Evolutionary conservation across 2,113 vertebrate genomes (phyloP).

Genomic region (Lates calcarifer): DNA sequence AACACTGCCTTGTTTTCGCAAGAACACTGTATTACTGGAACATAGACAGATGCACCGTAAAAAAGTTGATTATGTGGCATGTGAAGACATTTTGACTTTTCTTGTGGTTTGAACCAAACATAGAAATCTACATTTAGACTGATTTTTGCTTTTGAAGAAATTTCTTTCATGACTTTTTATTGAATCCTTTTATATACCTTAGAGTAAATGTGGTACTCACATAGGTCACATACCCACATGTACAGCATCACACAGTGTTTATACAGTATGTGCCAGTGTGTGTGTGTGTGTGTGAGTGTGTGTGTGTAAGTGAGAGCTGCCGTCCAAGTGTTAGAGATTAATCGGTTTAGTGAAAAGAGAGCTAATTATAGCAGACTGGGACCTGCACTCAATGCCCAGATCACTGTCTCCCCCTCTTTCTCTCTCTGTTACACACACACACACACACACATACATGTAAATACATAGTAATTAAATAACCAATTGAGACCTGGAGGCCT

Average conservation of each 20-base stretch:
- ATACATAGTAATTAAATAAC: constrained; percentile 23
- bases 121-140: not conserved
- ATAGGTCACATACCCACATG: not conserved
- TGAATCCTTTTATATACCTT: not conserved
- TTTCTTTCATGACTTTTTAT: not conserved
- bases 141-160: not conserved
- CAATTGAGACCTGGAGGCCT: not conserved
- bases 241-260: constrained; percentile 2
- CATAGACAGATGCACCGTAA: not conserved
- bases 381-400: constrained; percentile 43
- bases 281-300: constrained; percentile 8
- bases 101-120: no score
- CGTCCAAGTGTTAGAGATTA: constrained; percentile 64
- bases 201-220: not conserved
- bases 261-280: not conserved
- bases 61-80: not conserved
- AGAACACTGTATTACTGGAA: not conserved
- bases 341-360: constrained; percentile 71
- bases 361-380: constrained; percentile 69
- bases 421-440: not conserved
- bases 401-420: constrained; percentile 22
- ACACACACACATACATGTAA: constrained; percentile 1
- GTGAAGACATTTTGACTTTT: not conserved
- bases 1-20: not conserved
- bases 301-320: constrained; percentile 33